phyloP scores from a whole-genome alignment of 2,797 vertebrate genomes.

The Takifugu rubripes region DNA sequence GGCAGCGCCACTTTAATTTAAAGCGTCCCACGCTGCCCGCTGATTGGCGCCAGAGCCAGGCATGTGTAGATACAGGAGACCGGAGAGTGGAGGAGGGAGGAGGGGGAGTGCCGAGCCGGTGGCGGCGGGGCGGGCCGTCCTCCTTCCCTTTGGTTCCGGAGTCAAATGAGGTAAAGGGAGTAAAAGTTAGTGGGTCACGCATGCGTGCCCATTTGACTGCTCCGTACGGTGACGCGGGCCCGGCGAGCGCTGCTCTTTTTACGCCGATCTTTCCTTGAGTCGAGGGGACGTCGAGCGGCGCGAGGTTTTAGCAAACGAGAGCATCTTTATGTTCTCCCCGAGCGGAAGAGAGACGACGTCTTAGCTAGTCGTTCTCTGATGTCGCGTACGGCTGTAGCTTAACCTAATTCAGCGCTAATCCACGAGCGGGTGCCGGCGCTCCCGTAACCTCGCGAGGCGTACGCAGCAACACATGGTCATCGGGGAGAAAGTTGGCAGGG shows the following conservation, averaged over 20 bases:
- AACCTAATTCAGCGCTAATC: constrained; percentile 45
- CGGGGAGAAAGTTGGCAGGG: constrained; percentile 3
- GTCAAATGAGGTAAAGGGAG: constrained; percentile 80
- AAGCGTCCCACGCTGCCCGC: constrained; percentile 76
- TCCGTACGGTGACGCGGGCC: constrained; percentile 11
- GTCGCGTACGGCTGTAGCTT: constrained; percentile 17
- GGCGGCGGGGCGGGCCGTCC: constrained; percentile 41
- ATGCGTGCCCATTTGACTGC: constrained; percentile 41
- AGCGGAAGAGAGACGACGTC: not conserved
- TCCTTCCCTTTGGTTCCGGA: constrained; percentile 68
- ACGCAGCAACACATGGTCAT: constrained; percentile 32
- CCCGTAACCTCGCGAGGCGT: constrained; percentile 23
- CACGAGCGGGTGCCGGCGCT: constrained; percentile 14
- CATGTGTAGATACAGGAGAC: constrained; percentile 67
- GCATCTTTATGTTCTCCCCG: constrained; percentile 4
- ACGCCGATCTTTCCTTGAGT: constrained; percentile 25
- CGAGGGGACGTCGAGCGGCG: constrained; percentile 20
- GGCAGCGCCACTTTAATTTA: constrained; percentile 62
- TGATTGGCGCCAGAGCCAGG: constrained; percentile 74
- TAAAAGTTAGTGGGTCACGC: constrained; percentile 79
- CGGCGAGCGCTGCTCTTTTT: no score
- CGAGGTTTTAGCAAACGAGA: constrained; percentile 13
- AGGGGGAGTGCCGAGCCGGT: constrained; percentile 54
- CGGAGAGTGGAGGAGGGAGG: constrained; percentile 39
- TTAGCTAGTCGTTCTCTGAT: constrained; percentile 30